Evolutionary conservation across 2,888 invertebrate genomes (phyloP), one percentile per base, ranked within the genome.

Genomic region (Pseudococcus viburni): DNA sequence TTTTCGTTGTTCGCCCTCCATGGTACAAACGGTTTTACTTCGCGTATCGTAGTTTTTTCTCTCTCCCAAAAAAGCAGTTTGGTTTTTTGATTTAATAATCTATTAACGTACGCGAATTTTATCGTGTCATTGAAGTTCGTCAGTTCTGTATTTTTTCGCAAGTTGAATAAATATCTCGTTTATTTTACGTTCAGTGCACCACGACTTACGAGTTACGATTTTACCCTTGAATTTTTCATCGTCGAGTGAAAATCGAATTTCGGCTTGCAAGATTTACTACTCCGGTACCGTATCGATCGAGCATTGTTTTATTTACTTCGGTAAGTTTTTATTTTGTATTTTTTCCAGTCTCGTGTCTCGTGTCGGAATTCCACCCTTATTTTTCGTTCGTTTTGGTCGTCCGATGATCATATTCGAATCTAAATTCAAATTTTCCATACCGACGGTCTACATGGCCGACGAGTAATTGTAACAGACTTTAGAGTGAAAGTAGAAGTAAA

Each of bases 221-320:
- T 80, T 80, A 80, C 80, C 80, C 80, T 80, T 80, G 80, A 80
- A 80, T 80, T 80, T 80, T 80, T 80, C 80, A 80, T 80, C 42
- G 17, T 42, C 11, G 12, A 73, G 80, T 80, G 39, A 11, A 80
- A 80, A 80, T 80, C 80, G 80, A 42, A 80, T 80, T 73, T 80
- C 80, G 42, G 39, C 42, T 19, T 80, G 80, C 6, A 80, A 33
- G 42, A 26, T 80, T 80, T 80, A 19, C n/a, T 17, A 80, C n/a
- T 80, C 80, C 80, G 17, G 15, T n/a, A 80, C 6, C 42, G 39
- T 80, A 80, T 80, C 11, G 80, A 80, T 80, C 80, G 80, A 80
- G 8, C 42, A n/a, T 80, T 80, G 42, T 42, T 80, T 80, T 42
- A 6, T 80, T 80, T 80, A 80, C 15, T 80, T 80, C 17, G 42